Percentiles rank a stretch among this genome's conserved stretches.
Evolutionary conservation across 1,140 invertebrate species (phyloP).

Genomic region (Macrotrachela quadricornifera): DNA sequence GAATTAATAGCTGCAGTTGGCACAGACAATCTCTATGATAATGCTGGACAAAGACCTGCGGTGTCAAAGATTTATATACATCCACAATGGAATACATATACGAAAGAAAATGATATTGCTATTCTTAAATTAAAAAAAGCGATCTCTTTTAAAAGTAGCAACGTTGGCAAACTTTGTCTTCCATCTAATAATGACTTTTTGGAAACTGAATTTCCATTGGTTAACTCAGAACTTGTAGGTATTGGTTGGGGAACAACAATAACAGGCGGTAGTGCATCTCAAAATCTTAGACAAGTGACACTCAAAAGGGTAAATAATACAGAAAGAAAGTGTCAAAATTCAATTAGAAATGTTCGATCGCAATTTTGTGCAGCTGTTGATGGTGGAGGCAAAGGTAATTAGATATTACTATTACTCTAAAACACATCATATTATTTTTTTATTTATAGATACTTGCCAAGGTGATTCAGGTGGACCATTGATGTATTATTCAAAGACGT

Average conservation of each 20-base stretch:
- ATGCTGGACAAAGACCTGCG: too few species aligned
- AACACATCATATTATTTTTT: too few species aligned
- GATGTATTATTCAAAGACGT: background rate
- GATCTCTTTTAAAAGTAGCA: background rate
- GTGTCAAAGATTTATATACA: too few species aligned
- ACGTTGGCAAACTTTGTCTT: background rate
- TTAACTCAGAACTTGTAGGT: background rate
- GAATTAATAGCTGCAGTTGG: too few species aligned
- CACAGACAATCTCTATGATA: too few species aligned
- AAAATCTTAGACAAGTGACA: background rate
- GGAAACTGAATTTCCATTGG: background rate
- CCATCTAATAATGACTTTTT: background rate
- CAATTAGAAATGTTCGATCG: background rate
- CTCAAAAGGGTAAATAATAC: background rate
- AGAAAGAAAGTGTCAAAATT: background rate
- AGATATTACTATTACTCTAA: too few species aligned
- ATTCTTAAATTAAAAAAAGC: background rate
- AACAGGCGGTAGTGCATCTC: background rate
- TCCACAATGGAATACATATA: too few species aligned
- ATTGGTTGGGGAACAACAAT: background rate
- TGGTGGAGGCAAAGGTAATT: background rate
- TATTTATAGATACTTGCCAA: background rate
- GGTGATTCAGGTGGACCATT: constrained; percentile 1
- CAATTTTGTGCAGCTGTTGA: background rate
- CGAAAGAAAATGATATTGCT: background rate